These are phyloP conservation scores for Zelleria hepariella DNA, from an alignment of 2,888 invertebrate genomes.

Conservation along the genomic window DNA sequence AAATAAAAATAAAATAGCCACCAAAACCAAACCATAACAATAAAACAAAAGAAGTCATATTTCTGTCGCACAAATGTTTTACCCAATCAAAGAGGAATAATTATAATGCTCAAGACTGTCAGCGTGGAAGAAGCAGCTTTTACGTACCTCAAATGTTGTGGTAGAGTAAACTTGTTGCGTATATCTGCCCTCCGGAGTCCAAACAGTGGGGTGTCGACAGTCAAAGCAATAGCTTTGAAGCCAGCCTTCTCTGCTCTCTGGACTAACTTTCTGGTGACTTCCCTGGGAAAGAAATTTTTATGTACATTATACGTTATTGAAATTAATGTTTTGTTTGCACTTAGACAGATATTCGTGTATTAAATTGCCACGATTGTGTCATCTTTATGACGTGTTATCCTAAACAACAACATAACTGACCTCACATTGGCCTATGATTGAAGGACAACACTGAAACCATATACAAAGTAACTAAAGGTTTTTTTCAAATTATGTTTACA, in stretches of 20 bases:
- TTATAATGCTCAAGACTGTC: no score
- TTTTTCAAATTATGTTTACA: no score
- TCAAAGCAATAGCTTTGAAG: slow-evolving; percentile 89
- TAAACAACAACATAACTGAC: no score
- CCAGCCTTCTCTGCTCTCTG: slow-evolving; percentile 84
- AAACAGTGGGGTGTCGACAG: slow-evolving; percentile 90
- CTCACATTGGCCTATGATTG: no score
- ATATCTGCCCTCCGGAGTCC: slow-evolving; percentile 87
- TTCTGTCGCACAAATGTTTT: no score
- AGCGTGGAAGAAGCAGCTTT: background rate
- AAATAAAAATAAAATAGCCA: slow-evolving; percentile 16
- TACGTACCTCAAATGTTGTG: slow-evolving; percentile 79
- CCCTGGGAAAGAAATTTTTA: slow-evolving; percentile 50
- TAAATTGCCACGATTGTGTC: background rate
- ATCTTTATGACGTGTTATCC: background rate
- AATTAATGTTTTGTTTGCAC: background rate
- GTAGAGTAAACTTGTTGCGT: slow-evolving; percentile 86
- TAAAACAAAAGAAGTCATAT: background rate
- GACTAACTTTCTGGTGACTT: slow-evolving; percentile 80
- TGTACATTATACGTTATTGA: no score
- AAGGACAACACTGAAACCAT: no score
- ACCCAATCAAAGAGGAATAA: no score
- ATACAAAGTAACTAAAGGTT: no score
- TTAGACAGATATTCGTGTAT: background rate
- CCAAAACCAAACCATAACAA: background rate